Percentiles rank a stretch among this genome's conserved stretches.
Conservation (phyloP, 2,113 vertebrate genomes). For the Tyto alba region DNA sequence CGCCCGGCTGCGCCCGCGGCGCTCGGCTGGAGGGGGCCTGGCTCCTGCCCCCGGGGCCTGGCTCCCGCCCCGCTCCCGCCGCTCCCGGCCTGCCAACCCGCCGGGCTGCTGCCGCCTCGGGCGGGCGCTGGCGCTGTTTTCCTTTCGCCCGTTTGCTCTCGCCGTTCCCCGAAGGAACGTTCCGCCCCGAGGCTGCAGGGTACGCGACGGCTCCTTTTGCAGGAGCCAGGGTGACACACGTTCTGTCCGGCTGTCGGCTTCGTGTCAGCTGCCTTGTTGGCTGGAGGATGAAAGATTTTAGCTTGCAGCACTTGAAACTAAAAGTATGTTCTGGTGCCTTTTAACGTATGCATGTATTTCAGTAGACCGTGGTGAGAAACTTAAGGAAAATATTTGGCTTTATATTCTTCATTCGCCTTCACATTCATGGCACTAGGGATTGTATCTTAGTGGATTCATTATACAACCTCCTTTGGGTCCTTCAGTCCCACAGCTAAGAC, state of each 20-base stretch:
- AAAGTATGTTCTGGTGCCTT: not conserved
- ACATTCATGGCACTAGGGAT: rapidly evolving
- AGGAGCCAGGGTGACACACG: rapidly evolving
- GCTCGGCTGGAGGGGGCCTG: too few species aligned
- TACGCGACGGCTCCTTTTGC: rapidly evolving
- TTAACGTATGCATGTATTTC: rapidly evolving
- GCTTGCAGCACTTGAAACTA: not conserved
- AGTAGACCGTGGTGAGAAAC: rapidly evolving
- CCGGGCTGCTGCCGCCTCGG: rapidly evolving
- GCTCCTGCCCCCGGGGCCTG: too few species aligned
- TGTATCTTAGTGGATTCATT: not conserved
- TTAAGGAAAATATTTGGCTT: not conserved
- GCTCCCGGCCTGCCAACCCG: not conserved
- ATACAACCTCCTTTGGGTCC: not conserved
- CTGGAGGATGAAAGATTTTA: not conserved
- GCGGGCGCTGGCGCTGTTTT: rapidly evolving
- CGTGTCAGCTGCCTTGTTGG: not conserved
- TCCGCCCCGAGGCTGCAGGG: not conserved
- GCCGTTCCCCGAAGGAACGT: rapidly evolving
- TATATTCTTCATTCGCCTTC: not conserved
- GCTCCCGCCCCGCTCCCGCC: too few species aligned
- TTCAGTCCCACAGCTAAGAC: not conserved
- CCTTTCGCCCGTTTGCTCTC: rapidly evolving
- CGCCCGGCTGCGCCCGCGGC: too few species aligned
- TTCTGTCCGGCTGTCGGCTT: not conserved